Conservation (phyloP, 2,113 vertebrate species). For the Ibidorhyncha struthersii region DNA sequence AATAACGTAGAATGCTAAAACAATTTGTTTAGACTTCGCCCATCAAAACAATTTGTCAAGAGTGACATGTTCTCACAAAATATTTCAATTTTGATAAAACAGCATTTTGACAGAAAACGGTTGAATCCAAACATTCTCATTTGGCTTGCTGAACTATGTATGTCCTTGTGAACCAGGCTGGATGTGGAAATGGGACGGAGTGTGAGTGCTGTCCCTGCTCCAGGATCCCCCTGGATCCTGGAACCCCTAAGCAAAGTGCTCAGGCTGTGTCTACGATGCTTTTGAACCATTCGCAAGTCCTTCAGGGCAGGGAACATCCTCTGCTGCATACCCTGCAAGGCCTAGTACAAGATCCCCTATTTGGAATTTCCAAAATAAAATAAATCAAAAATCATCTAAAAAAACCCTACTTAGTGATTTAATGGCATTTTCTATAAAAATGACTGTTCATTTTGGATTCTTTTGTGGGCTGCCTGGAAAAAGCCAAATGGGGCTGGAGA, state of each 20-base stretch:
- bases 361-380: neutral
- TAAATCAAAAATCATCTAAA: neutral
- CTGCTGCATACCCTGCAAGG: neutral
- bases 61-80: constrained; percentile 49
- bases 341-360: neutral
- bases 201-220: neutral
- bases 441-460: neutral
- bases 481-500: neutral
- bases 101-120: constrained; percentile 46
- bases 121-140: constrained; percentile 12
- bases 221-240: no score
- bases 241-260: neutral
- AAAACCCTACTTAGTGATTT: neutral
- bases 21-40: constrained; percentile 64
- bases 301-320: neutral
- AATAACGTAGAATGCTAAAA: constrained; percentile 38
- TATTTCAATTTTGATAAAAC: constrained; percentile 58
- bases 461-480: neutral
- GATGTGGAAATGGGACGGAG: neutral
- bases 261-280: neutral
- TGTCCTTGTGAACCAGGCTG: neutral
- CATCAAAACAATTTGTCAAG: constrained; percentile 65
- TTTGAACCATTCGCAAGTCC: neutral
- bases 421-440: neutral
- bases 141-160: neutral